phyloP scores from a whole-genome alignment of 2,113 vertebrate species.

The Alethe diademata region DNA sequence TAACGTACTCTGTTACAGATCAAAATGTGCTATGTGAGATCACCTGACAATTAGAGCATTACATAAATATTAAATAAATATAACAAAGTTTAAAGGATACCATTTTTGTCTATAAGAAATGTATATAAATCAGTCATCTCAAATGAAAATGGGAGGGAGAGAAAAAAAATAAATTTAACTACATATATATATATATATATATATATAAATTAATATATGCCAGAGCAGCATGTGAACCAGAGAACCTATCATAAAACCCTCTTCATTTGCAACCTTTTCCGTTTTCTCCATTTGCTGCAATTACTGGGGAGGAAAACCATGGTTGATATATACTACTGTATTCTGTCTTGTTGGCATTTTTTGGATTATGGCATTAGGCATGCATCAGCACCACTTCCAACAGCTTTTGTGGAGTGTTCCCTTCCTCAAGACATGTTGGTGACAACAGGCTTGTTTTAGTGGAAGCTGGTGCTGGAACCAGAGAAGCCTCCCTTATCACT shows the following conservation, averaged over 20 bases:
- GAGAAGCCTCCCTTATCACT: neutral
- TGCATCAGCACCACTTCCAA: neutral
- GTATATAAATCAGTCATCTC: neutral
- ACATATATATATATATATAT: too few relatives aligned
- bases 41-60: neutral
- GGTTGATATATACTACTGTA: neutral
- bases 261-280: neutral
- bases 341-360: neutral
- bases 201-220: too few relatives aligned
- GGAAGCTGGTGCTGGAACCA: neutral
- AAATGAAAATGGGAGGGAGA: neutral
- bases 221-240: neutral
- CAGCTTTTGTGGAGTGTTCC: neutral
- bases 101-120: neutral
- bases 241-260: neutral
- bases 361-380: neutral
- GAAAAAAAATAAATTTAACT: neutral
- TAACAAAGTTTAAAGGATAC: neutral
- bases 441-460: neutral
- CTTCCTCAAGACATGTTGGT: neutral
- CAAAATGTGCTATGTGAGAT: neutral
- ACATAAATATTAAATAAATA: neutral
- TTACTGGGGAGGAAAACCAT: neutral
- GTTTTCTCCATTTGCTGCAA: neutral
- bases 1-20: neutral